These are phyloP conservation scores for Muraenolepis orangiensis DNA, from an alignment of 2,797 vertebrate genomes.

Conservation along the genomic window DNA sequence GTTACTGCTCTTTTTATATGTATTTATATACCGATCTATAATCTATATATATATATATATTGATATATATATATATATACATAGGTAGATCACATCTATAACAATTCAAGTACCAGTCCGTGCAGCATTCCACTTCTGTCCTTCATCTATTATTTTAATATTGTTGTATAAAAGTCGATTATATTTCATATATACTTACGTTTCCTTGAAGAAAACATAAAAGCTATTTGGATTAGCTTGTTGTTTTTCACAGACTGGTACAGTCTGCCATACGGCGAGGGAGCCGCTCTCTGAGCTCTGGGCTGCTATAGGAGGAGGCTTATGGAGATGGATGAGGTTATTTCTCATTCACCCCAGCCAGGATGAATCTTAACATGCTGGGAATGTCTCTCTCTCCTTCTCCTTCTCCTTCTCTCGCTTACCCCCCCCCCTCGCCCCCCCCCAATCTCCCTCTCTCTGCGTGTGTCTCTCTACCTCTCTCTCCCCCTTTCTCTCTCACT, in stretches of 20 bases:
- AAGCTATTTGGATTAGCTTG: no score
- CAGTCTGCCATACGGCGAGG: slow-evolving; percentile 14
- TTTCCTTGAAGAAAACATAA: no score
- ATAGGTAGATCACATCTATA: no score
- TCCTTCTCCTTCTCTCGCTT: slow-evolving; percentile 5
- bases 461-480: slow-evolving; percentile 13
- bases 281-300: slow-evolving; percentile 21
- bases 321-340: slow-evolving; percentile 31
- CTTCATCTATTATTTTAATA: neutral
- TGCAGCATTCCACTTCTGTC: neutral
- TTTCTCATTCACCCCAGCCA: slow-evolving; percentile 12
- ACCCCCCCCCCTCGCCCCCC: neutral
- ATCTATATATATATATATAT: no score
- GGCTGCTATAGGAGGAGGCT: slow-evolving; percentile 21
- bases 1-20: no score
- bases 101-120: no score
- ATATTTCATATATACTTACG: no score
- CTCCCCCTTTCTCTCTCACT: neutral
- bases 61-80: no score
- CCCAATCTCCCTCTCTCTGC: slow-evolving; percentile 1
- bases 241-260: no score
- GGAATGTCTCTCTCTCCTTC: slow-evolving; percentile 9
- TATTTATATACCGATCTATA: no score
- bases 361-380: slow-evolving; percentile 12
- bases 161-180: no score